These are phyloP conservation scores for Digitonthophagus gazella DNA, from an alignment of 2,888 invertebrate species.

Conservation along the genomic window DNA sequence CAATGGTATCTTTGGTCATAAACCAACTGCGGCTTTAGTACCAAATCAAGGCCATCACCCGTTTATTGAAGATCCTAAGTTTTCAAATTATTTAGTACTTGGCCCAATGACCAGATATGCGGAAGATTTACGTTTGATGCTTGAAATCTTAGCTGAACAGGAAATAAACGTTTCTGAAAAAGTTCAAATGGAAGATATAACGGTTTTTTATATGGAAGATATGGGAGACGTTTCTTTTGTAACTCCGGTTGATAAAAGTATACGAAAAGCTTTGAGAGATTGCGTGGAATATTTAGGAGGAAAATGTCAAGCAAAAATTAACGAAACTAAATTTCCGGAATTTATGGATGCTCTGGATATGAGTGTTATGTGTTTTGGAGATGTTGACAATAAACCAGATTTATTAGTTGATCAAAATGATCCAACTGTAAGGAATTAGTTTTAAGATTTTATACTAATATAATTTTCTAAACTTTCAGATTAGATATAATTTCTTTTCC, in stretches of 20 bases:
- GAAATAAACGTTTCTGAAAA: slow-evolving; percentile 54
- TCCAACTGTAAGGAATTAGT: slow-evolving; percentile 22
- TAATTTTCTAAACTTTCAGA: slow-evolving; percentile 37
- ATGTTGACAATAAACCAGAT: neutral
- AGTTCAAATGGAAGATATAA: slow-evolving; percentile 30
- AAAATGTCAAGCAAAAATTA: neutral
- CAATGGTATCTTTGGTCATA: slow-evolving; percentile 86
- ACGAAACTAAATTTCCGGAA: neutral
- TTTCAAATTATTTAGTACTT: slow-evolving; percentile 55
- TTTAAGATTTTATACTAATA: neutral
- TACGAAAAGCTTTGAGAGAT: slow-evolving; percentile 14
- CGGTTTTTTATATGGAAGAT: slow-evolving; percentile 18
- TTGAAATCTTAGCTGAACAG: slow-evolving; percentile 57
- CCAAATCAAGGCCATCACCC: slow-evolving; percentile 64
- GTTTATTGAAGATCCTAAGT: slow-evolving; percentile 51
- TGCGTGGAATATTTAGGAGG: slow-evolving; percentile 9
- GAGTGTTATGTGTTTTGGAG: neutral
- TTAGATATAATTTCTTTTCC: slow-evolving; percentile 41
- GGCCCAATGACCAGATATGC: slow-evolving; percentile 81
- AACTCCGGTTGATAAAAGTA: slow-evolving; percentile 13
- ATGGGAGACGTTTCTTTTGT: slow-evolving; percentile 4
- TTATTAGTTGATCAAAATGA: slow-evolving; percentile 26
- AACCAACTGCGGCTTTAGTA: slow-evolving; percentile 68
- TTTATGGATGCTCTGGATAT: neutral
- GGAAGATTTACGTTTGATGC: slow-evolving; percentile 67